Conservation (phyloP, 35 echinoderm and acorn worm genomes). For the Ophioderma brevispina region DNA sequence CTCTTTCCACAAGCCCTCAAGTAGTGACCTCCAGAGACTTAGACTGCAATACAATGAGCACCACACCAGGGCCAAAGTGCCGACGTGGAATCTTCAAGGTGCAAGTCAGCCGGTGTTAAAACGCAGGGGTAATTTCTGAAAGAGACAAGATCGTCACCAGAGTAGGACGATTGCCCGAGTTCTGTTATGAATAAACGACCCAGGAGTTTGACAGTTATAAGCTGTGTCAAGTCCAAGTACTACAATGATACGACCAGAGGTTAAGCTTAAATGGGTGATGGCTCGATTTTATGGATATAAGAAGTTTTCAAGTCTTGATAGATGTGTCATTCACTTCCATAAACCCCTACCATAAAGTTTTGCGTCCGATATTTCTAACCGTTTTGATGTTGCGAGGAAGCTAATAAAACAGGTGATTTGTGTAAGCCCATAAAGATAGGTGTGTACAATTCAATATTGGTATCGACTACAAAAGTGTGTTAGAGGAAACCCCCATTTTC, state of each 20-base stretch:
- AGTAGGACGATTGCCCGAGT: conserved; percentile 77
- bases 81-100: conserved; percentile 75
- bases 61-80: conserved; percentile 72
- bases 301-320: no score
- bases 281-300: no score
- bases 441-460: no score
- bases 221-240: conserved; percentile 45
- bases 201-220: conserved; percentile 65
- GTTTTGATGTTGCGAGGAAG: no score
- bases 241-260: background rate
- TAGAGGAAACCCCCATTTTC: no score
- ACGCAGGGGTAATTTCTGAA: conserved; percentile 25
- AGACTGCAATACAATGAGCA: conserved; percentile 77
- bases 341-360: no score
- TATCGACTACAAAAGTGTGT: no score
- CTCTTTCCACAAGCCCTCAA: background rate
- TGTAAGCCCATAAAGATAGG: no score
- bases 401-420: no score
- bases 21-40: background rate
- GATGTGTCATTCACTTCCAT: no score
- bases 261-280: no score
- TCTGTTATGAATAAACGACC: conserved; percentile 75
- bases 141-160: conserved; percentile 71
- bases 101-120: conserved; percentile 69
- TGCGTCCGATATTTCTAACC: no score